Conservation (phyloP, 30 jellyfish, hydroid and myxozoan genomes). For the Mastigias papua region DNA sequence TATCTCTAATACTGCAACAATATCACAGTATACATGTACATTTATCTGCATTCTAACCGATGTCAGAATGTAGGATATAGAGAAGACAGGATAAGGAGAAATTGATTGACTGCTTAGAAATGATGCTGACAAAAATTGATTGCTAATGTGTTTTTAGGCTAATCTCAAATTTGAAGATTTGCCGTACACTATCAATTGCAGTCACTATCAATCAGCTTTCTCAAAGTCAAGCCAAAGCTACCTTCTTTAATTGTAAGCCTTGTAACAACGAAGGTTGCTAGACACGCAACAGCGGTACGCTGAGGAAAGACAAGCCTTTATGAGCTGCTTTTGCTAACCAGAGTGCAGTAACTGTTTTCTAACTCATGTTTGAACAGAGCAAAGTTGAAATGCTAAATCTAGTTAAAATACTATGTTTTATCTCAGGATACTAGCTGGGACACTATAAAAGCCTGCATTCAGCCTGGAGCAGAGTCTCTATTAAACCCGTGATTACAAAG, state of each 20-base stretch:
- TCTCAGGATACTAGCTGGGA: background rate
- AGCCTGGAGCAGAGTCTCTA: background rate
- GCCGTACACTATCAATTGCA: background rate
- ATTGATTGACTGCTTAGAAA: slow-evolving; percentile 4
- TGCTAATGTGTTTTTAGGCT: slow-evolving; percentile 20
- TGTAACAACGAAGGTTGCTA: background rate
- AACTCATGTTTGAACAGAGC: no score
- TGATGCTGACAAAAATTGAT: background rate
- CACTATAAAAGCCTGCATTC: background rate
- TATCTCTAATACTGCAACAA: background rate
- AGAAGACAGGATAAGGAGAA: background rate
- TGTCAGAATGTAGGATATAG: background rate
- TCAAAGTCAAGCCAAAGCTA: background rate
- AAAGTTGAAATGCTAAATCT: background rate
- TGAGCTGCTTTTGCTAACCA: no score
- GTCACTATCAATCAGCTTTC: background rate
- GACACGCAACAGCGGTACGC: background rate
- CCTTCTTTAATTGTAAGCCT: background rate
- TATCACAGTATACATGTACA: background rate
- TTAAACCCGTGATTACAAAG: background rate
- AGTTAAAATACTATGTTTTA: background rate
- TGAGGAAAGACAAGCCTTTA: background rate
- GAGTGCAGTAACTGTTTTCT: no score
- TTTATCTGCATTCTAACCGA: background rate
- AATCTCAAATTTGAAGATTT: background rate